Evolutionary conservation across 2,888 invertebrate genomes (phyloP), one percentile per base, ranked within the genome.

Genomic region (Agonopterix subpropinquella): DNA sequence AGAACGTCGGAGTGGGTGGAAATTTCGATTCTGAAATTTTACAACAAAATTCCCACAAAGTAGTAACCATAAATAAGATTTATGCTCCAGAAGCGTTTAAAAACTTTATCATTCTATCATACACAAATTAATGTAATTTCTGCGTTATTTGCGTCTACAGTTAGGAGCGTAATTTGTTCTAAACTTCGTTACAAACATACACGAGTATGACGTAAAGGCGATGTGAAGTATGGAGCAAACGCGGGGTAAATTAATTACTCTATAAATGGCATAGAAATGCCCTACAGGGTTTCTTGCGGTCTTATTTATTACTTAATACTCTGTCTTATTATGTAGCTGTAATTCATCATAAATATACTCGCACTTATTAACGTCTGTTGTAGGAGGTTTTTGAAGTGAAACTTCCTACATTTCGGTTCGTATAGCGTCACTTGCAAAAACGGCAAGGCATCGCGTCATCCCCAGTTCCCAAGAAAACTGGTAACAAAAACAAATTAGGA

Each of bases 231-330:
- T 13, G 45, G 36, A 28, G 36, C 47, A 28, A 28, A 18, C n/a
- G 39, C 41, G 28, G 10, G 8, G 41, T 50, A 50, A 50, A 35
- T 45, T 47, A 42, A 44, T 50, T 47, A 50, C n/a, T 2, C 36
- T 47, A 50, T 50, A 45, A 50, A 37, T 13, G 36, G 36, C 43
- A 35, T 47, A 11, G 35, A 9, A 28, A 8, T 11, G 11, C 9
- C n/a, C n/a, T 28, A 4, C 10, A 18, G 18, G n/a, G 42, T 42
- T 13, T 4, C 42, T 42, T 42, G 42, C 35, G 28, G 28, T 39
- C 39, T 39, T 39, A 39, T 39, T 39, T 39, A 39, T 39, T 39
- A 11, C 39, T 10, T 11, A 39, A 39, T 11, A n/a, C n/a, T 39
- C 11, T 11, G 39, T 11, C 39, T 5, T 28, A 28, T 5, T 28